Evolutionary conservation across 2,888 invertebrate species (phyloP), one percentile per base, ranked within the genome.

Genomic region (Chorisops tibialis): DNA sequence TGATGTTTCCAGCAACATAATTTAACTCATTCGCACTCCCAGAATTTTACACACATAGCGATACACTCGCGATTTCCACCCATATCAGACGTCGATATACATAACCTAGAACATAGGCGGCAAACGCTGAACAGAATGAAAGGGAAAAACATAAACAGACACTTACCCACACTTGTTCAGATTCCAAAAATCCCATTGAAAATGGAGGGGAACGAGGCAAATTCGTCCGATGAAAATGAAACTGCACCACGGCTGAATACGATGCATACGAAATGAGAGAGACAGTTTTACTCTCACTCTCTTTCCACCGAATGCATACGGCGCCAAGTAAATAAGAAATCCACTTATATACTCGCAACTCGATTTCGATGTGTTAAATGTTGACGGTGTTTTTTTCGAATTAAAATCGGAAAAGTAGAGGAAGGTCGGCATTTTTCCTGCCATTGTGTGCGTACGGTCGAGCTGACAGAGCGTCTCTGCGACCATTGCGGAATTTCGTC

Each of bases 381-480:
- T n/a, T 39, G n/a, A n/a, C 22, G 6, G 24, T 22, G 16, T 16
- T 30, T 35, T 50, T 50, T 45, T 24, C 9, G 9, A 43, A 41
- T 45, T 43, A 30, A 7, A 39, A 47, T 9, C 18, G 61, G 39
- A 62, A 67, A 68, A 67, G 65, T 68, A 68, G 67, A 68, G 68
- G 67, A 68, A 68, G 68, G 68, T 68, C 68, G 67, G 68, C 65
- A 66, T 37, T 60, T 16, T 21, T 22, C 21, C 30, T 14, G 43
- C 18, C 16, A n/a, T 19, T 21, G 19, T 51, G 58, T 35, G 58
- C 49, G 50, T n/a, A n/a, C n/a, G n/a, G 59, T 12, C n/a, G 22
- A 24, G 14, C 35, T 35, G 38, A 5, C 52, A 35, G 49, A 50
- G 11, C 14, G 18, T 7, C 14, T 22, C 6, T 24, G 49, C 16